These are phyloP conservation scores for Tipula lateralis DNA, from an alignment of 2,888 invertebrate genomes.

Conservation along the genomic window DNA sequence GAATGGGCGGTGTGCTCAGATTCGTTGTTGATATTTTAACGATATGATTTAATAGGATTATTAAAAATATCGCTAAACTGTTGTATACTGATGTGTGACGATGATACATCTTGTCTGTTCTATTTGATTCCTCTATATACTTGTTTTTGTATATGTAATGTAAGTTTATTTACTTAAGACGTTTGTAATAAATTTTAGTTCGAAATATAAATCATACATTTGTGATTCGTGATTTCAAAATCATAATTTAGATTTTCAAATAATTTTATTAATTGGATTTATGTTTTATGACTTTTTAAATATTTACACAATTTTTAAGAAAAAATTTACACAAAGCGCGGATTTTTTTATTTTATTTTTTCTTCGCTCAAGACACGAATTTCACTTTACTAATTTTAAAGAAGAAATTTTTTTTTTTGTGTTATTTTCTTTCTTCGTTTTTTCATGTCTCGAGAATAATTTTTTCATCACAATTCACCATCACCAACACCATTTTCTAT, in stretches of 20 bases:
- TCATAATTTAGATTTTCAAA: not conserved
- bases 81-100: slow-evolving; percentile 11
- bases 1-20: not conserved
- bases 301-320: not conserved
- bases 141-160: not conserved
- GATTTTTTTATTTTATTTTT: not conserved
- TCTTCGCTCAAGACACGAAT: not conserved
- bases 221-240: slow-evolving; percentile 9
- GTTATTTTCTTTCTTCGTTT: not conserved
- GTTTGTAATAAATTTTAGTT: not conserved
- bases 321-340: not conserved
- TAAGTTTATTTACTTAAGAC: not conserved
- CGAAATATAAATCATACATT: not conserved
- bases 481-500: not conserved
- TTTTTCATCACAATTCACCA: not conserved
- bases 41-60: not conserved
- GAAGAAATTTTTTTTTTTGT: not conserved
- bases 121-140: too few species aligned
- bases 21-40: not conserved
- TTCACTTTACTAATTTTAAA: not conserved
- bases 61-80: slow-evolving; percentile 19
- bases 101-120: slow-evolving; percentile 1
- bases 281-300: slow-evolving; percentile 24
- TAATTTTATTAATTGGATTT: not conserved
- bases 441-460: slow-evolving; percentile 4